These are phyloP conservation scores for Gila robusta DNA, from an alignment of 2,797 vertebrate genomes.

Conservation along the genomic window DNA sequence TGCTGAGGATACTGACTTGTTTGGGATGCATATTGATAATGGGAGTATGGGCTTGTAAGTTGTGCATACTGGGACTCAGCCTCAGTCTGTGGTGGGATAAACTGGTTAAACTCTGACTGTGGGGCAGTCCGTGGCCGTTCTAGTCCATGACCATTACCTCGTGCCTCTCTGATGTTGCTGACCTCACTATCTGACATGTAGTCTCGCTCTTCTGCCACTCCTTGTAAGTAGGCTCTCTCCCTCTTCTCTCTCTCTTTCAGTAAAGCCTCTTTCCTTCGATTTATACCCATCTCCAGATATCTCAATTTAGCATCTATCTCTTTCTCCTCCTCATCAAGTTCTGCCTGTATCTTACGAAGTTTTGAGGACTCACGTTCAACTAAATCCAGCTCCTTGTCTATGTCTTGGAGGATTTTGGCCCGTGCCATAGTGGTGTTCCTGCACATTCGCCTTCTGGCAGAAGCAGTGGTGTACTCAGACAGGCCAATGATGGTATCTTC, in stretches of 20 bases:
- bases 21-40: constrained; percentile 93
- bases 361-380: constrained; percentile 99
- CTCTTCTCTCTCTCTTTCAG: constrained; percentile 98
- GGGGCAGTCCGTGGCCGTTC: constrained; percentile 96
- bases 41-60: constrained; percentile 91
- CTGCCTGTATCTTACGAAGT: constrained; percentile 98
- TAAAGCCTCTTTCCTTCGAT: constrained; percentile 95
- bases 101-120: constrained; percentile 94
- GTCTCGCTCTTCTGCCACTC: constrained; percentile 98
- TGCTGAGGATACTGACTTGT: constrained; percentile 92
- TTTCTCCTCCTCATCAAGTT: constrained; percentile 98
- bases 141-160: constrained; percentile 86
- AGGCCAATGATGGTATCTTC: constrained; percentile 84
- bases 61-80: constrained; percentile 93
- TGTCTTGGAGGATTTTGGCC: constrained; percentile 98
- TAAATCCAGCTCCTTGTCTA: constrained; percentile 97
- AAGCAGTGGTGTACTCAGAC: constrained; percentile 87
- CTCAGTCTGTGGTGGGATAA: constrained; percentile 95
- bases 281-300: constrained; percentile 99
- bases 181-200: constrained; percentile 99
- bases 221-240: constrained; percentile 97
- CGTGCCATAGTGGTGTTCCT: constrained; percentile 97
- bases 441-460: constrained; percentile 92
- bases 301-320: constrained; percentile 98
- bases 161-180: constrained; percentile 90